phyloP scores from a whole-genome alignment of 2,888 invertebrate species.

The Brachyptera putata region DNA sequence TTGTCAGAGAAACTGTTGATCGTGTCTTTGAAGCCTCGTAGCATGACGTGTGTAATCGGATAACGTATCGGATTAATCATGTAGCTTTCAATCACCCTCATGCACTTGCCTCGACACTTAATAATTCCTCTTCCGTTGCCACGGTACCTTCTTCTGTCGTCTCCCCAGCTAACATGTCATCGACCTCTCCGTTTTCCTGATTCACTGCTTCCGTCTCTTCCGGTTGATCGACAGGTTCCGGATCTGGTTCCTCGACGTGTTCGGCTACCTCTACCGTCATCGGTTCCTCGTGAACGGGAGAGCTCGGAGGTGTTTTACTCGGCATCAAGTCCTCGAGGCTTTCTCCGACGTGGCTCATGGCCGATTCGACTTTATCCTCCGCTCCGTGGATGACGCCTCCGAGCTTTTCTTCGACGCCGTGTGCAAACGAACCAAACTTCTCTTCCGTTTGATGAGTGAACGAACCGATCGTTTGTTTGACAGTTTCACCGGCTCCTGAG shows the following conservation, averaged over 20 bases:
- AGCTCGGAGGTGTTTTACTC: not conserved
- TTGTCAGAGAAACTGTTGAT: too few species aligned
- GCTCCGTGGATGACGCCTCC: not conserved
- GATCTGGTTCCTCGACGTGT: not conserved
- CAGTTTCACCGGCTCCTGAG: conserved; percentile 5
- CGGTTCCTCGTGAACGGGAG: not conserved
- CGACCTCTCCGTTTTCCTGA: conserved; percentile 31
- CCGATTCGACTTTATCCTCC: not conserved
- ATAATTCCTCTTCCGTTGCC: conserved; percentile 36
- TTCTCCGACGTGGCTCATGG: not conserved
- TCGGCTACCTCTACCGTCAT: not conserved
- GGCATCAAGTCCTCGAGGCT: conserved; percentile 1
- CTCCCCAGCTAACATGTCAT: conserved; percentile 25
- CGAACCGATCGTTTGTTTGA: conserved; percentile 4
- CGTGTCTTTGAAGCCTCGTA: too few species aligned
- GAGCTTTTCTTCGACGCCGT: conserved; percentile 3
- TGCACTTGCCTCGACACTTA: too few species aligned
- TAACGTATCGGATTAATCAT: too few species aligned
- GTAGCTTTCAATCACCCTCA: too few species aligned
- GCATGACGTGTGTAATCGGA: too few species aligned
- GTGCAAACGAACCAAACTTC: not conserved
- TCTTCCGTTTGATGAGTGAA: conserved; percentile 13
- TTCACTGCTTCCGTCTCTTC: not conserved
- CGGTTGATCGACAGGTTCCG: not conserved
- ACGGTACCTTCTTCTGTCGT: conserved; percentile 37